These are phyloP conservation scores for Myiothlypis coronata DNA, from an alignment of 2,797 vertebrate species.

Conservation along the genomic window DNA sequence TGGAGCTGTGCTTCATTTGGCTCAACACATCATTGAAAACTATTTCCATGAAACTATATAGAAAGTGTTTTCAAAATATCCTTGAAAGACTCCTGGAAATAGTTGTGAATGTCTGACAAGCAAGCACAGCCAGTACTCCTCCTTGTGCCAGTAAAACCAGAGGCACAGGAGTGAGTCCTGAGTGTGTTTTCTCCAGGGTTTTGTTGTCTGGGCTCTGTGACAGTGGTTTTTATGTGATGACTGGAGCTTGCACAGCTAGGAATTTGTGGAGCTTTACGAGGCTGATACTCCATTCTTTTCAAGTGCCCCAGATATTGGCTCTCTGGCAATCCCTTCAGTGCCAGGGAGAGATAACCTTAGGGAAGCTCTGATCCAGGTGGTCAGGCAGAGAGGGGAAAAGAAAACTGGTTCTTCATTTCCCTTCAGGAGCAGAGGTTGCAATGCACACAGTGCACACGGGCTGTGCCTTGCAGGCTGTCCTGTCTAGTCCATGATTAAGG, in stretches of 20 bases:
- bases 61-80: not conserved
- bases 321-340: not conserved
- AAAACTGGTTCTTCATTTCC: not conserved
- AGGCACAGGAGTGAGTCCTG: rapidly evolving
- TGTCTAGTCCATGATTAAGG: not conserved
- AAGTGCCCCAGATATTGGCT: not conserved
- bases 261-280: not conserved
- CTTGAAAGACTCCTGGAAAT: not conserved
- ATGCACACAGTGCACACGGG: rapidly evolving
- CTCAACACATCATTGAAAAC: not conserved
- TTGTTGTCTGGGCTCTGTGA: not conserved
- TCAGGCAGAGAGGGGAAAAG: not conserved
- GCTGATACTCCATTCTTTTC: not conserved
- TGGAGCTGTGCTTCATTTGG: rapidly evolving
- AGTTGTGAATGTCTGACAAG: not conserved
- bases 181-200: not conserved
- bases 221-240: not conserved
- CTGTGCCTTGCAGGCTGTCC: not conserved
- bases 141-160: not conserved
- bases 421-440: not conserved
- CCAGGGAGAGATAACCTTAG: not conserved
- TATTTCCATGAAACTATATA: not conserved
- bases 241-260: not conserved
- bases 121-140: not conserved
- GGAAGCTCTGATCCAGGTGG: not conserved